Conservation (phyloP, 2,113 vertebrate genomes). For the Macrotus californicus region DNA sequence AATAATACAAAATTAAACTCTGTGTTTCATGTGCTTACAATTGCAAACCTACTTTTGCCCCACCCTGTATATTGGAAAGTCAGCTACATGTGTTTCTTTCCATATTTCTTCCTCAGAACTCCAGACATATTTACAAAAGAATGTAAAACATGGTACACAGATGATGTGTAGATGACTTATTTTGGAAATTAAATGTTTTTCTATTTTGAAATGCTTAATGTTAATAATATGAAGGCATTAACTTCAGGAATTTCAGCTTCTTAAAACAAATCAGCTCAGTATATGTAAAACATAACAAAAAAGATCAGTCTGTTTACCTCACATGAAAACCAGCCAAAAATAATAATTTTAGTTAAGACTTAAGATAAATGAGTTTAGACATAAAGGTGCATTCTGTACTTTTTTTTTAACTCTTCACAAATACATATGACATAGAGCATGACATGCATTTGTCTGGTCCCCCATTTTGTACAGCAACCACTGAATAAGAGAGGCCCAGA, state of each 20-base stretch:
- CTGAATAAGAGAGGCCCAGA: conserved; percentile 71
- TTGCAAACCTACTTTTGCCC: not conserved
- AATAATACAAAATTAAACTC: not conserved
- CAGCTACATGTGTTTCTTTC: not conserved
- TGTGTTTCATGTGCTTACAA: not conserved
- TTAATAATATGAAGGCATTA: not conserved
- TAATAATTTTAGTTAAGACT: not conserved
- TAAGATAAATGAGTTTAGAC: not conserved
- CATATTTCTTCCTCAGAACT: not conserved
- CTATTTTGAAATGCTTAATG: not conserved
- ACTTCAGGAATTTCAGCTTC: not conserved
- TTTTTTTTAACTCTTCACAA: conserved; percentile 36
- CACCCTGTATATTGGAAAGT: not conserved
- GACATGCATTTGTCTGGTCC: conserved; percentile 69
- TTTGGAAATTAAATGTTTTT: conserved; percentile 15
- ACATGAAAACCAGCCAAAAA: not conserved
- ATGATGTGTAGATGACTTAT: not conserved
- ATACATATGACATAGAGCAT: conserved; percentile 48
- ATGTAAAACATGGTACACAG: not conserved
- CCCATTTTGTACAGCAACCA: conserved; percentile 63
- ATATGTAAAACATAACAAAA: not conserved
- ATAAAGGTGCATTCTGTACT: not conserved
- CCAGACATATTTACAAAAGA: not conserved
- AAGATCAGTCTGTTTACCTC: not conserved
- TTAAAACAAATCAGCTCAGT: not conserved